Evolutionary conservation across 2,888 invertebrate species (phyloP), one percentile per base, ranked within the genome.

Genomic region (Acanthosepion pharaonis): DNA sequence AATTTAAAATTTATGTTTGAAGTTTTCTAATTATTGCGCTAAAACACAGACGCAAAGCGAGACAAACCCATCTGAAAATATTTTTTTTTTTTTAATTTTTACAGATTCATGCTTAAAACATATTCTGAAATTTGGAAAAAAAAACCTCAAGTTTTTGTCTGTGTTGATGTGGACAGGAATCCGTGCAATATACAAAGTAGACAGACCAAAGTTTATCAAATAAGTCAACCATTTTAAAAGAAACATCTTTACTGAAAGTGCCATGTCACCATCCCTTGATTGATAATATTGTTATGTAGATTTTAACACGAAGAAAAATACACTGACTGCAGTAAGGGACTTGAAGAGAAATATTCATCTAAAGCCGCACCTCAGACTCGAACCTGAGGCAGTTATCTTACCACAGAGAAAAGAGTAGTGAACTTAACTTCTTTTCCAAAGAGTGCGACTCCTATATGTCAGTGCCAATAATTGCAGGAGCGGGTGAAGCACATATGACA

Each of bases 361-460:
- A 78, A 78, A n/a, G 78, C 78, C 78, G n/a, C 78, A 78, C 78
- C 78, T 78, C n/a, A 78, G 78, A 78, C 18, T 78, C n/a, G 78
- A 78, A 78, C n/a, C n/a, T n/a, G n/a, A 78, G n/a, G 78, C 11
- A 78, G 78, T 78, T 33, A 78, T 11, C 78, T 9, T 33, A 78
- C n/a, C 78, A 78, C 11, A 33, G 78, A 78, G 78, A 78, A 18
- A n/a, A 78, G 78, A 18, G 78, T n/a, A 33, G n/a, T 18, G 78
- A 33, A 78, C n/a, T 78, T n/a, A 15, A n/a, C 78, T 78, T n/a
- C 78, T 78, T 78, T 78, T 78, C 33, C 78, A 33, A 33, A 5
- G 78, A 78, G 78, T 33, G 78, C 78, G 78, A 78, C 78, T 78
- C 78, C 78, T 33, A 78, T 33, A 78, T 78, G 78, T 78, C 78